These are phyloP conservation scores for Therioaphis trifolii DNA, from an alignment of 2,888 invertebrate genomes.

Conservation along the genomic window DNA sequence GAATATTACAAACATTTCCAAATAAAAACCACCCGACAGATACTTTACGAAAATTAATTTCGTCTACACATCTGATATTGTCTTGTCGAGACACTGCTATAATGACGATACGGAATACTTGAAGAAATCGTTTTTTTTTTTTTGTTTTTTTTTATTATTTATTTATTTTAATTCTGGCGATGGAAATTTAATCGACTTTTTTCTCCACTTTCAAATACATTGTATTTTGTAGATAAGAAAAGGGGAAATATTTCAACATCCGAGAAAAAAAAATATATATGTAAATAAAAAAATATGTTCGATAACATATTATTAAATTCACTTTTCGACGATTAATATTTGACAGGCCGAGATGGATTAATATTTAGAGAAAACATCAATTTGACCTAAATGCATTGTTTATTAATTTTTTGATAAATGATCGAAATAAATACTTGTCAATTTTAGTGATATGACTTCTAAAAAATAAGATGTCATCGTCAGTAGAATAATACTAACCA, in stretches of 20 bases:
- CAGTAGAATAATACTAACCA: no score
- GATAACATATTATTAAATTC: not conserved
- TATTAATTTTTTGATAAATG: no score
- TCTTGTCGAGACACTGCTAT: not conserved
- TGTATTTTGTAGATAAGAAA: not conserved
- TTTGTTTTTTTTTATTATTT: not conserved
- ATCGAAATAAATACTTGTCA: no score
- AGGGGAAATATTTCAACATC: not conserved
- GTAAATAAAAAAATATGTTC: not conserved
- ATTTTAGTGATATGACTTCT: no score
- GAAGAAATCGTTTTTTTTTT: not conserved
- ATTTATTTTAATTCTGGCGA: not conserved
- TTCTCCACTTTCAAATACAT: not conserved
- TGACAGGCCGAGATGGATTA: not conserved
- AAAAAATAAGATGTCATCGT: no score
- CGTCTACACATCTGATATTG: slow-evolving; percentile 23
- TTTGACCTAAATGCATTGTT: no score
- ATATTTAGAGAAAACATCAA: not conserved
- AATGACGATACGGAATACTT: not conserved
- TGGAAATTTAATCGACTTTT: slow-evolving; percentile 19
- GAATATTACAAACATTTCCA: slow-evolving; percentile 8
- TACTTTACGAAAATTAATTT: slow-evolving; percentile 42
- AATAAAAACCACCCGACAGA: slow-evolving; percentile 34
- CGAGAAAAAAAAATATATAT: not conserved
- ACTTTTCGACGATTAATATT: not conserved